Conservation (phyloP, 1,140 invertebrate genomes). For the Saccostrea glomerata region DNA sequence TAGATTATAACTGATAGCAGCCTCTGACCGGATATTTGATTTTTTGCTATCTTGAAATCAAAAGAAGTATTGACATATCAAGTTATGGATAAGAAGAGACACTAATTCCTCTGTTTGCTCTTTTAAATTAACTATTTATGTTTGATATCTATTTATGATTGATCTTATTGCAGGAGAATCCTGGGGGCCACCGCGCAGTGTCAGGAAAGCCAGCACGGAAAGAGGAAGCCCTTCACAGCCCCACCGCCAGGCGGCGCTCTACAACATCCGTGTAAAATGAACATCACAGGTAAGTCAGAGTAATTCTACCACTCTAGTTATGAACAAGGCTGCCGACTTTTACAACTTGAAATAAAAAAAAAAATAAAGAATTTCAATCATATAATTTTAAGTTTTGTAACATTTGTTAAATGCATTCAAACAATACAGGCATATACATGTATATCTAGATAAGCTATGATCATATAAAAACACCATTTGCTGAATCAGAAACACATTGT, state of each 20-base stretch:
- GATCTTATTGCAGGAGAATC: constrained; percentile 1
- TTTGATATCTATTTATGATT: background rate
- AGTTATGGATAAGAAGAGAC: no score
- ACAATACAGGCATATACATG: no score
- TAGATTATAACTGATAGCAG: no score
- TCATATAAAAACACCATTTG: no score
- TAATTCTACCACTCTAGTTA: background rate
- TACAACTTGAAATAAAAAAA: background rate
- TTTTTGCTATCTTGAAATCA: no score
- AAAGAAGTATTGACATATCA: no score
- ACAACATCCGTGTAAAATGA: background rate
- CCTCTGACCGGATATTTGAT: no score
- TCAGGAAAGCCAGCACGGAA: background rate
- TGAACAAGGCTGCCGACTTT: no score
- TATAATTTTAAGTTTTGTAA: background rate
- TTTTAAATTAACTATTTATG: no score
- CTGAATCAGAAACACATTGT: background rate
- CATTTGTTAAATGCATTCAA: background rate
- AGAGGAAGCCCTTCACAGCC: background rate
- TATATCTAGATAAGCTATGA: no score
- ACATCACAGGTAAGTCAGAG: constrained; percentile 23
- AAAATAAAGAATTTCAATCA: background rate
- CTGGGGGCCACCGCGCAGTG: background rate
- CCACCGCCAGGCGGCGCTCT: background rate
- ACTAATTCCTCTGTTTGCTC: no score